Evolutionary conservation across 2,888 invertebrate genomes (phyloP).

Genomic region (Aproaerema taeniolella): DNA sequence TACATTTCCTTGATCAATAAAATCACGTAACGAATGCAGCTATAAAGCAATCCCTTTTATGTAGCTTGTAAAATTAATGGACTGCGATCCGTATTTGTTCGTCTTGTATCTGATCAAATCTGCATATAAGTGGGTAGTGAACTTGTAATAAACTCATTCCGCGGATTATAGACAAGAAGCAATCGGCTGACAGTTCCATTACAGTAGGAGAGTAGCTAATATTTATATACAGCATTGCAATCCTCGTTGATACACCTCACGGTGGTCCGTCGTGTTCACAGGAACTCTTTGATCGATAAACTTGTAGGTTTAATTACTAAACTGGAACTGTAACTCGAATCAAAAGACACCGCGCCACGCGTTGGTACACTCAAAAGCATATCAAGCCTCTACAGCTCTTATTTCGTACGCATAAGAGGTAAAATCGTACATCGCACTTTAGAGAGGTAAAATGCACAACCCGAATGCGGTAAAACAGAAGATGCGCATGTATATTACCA

Average conservation of each 20-base stretch:
- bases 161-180: slow-evolving; percentile 57
- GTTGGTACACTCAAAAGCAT: too few relatives aligned
- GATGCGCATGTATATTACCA: too few relatives aligned
- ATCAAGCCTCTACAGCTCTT: too few relatives aligned
- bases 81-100: slow-evolving; percentile 36
- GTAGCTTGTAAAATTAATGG: slow-evolving; percentile 34
- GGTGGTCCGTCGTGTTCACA: slow-evolving; percentile 61
- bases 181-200: slow-evolving; percentile 66
- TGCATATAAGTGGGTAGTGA: slow-evolving; percentile 45
- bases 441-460: too few relatives aligned
- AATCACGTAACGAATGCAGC: too few relatives aligned
- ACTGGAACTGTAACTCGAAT: slow-evolving; percentile 51
- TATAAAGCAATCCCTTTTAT: too few relatives aligned
- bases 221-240: slow-evolving; percentile 47
- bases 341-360: slow-evolving; percentile 63
- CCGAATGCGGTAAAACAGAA: too few relatives aligned
- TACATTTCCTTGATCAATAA: too few relatives aligned
- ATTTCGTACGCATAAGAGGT: too few relatives aligned
- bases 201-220: slow-evolving; percentile 50
- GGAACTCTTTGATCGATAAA: slow-evolving; percentile 68
- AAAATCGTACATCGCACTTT: too few relatives aligned
- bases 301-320: slow-evolving; percentile 73
- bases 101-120: slow-evolving; percentile 30
- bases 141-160: slow-evolving; percentile 64
- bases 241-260: slow-evolving; percentile 48